A percentile compares a stretch with the other conserved stretches of the same genome.
phyloP scores from a whole-genome alignment of 2,888 invertebrate species.

The Bellardia bayeri region DNA sequence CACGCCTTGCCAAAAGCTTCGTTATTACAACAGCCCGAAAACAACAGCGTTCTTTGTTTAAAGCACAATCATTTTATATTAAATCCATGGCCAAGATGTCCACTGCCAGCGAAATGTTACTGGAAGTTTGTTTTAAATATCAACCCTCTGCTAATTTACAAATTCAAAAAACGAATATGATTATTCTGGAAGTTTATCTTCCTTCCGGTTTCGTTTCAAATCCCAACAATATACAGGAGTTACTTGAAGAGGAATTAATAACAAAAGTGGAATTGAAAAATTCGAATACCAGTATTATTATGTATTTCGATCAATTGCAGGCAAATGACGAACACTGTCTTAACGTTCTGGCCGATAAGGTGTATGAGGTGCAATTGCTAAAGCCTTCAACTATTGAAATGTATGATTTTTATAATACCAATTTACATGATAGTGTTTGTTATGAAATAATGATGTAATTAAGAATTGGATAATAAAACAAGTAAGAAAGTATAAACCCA shows the following conservation, averaged over 20 bases:
- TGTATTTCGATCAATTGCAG: constrained; percentile 33
- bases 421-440: no score
- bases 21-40: neutral
- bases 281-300: neutral
- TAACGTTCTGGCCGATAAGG: constrained; percentile 18
- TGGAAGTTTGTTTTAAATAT: constrained; percentile 18
- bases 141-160: neutral
- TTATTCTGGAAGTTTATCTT: constrained; percentile 92
- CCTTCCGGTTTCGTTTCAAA: constrained; percentile 92
- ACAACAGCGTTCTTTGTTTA: neutral
- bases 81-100: neutral
- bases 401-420: constrained; percentile 39
- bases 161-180: constrained; percentile 20
- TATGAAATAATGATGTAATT: no score
- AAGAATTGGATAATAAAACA: no score
- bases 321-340: constrained; percentile 27
- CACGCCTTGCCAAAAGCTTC: no score
- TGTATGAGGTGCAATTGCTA: neutral
- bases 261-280: constrained; percentile 20
- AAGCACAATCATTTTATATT: neutral
- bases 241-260: constrained; percentile 14
- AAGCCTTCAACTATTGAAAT: constrained; percentile 25
- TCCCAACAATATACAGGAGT: neutral
- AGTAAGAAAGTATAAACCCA: no score
- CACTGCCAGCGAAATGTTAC: neutral